phyloP scores from a whole-genome alignment of 2,113 vertebrate species.

The Seriola dumerili region DNA sequence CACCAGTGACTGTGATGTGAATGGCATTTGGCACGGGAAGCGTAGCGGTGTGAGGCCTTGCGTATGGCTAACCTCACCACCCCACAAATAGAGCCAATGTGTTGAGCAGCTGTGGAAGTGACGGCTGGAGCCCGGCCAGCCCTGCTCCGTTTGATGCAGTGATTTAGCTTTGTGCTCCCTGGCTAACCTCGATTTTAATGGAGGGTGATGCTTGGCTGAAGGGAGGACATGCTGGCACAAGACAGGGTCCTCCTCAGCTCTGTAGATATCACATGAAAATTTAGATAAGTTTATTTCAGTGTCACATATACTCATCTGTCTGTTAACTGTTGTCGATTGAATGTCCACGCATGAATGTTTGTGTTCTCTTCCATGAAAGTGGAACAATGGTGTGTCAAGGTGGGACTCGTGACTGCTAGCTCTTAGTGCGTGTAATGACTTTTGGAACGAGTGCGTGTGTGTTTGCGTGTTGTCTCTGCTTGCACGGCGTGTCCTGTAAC shows the following conservation, averaged over 20 bases:
- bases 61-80: slow-evolving; percentile 61
- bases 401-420: neutral
- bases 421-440: slow-evolving; percentile 6
- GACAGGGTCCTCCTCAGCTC: slow-evolving; percentile 12
- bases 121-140: slow-evolving; percentile 55
- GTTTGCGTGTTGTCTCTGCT: slow-evolving; percentile 26
- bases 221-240: slow-evolving; percentile 32
- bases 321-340: neutral
- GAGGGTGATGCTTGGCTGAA: slow-evolving; percentile 31
- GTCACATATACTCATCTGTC: neutral
- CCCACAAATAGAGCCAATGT: slow-evolving; percentile 70
- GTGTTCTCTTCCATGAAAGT: neutral
- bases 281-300: neutral
- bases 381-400: neutral
- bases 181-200: slow-evolving; percentile 58
- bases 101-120: slow-evolving; percentile 77
- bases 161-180: slow-evolving; percentile 65
- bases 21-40: slow-evolving; percentile 59
- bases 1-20: slow-evolving; percentile 54
- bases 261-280: slow-evolving; percentile 12
- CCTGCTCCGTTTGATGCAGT: slow-evolving; percentile 61
- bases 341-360: neutral
- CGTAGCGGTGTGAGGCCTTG: slow-evolving; percentile 35
- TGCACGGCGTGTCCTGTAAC: slow-evolving; percentile 36
- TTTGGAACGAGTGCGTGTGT: slow-evolving; percentile 16